A percentile compares a stretch with the other conserved stretches of the same genome.
These are phyloP conservation scores for Lophura swinhoii DNA, from an alignment of 2,797 vertebrate genomes.

Conservation along the genomic window DNA sequence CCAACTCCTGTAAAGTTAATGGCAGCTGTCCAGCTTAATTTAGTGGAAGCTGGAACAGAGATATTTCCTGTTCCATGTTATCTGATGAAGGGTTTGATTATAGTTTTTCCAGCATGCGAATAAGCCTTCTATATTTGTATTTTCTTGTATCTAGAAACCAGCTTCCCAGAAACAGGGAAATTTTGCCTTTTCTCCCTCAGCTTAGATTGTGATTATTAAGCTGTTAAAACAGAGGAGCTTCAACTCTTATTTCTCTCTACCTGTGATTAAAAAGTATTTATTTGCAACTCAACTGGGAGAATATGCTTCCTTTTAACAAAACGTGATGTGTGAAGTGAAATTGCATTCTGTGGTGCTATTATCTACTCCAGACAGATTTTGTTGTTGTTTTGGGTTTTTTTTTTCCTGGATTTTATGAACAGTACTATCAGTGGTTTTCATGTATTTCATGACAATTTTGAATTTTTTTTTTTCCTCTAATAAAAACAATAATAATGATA, in stretches of 20 bases:
- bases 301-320: not conserved
- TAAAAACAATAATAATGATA: not conserved
- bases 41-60: not conserved
- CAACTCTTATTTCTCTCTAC: not conserved
- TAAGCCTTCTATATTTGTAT: not conserved
- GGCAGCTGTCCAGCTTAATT: conserved; percentile 22
- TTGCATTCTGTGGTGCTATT: not conserved
- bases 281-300: not conserved
- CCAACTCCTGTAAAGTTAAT: not conserved
- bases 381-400: not conserved
- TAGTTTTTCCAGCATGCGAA: not conserved
- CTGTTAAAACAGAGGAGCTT: not conserved
- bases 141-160: not conserved
- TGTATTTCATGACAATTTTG: not conserved
- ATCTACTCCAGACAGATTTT: not conserved
- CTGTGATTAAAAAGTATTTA: not conserved
- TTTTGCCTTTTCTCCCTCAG: not conserved
- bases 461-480: not conserved
- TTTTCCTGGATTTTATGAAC: not conserved
- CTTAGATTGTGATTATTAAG: not conserved
- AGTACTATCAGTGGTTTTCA: not conserved
- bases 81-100: conserved; percentile 42
- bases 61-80: conserved; percentile 51
- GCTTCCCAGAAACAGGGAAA: conserved; percentile 58
- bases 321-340: not conserved